Evolutionary conservation across 2,888 invertebrate species (phyloP).

Genomic region (Euphydryas editha): DNA sequence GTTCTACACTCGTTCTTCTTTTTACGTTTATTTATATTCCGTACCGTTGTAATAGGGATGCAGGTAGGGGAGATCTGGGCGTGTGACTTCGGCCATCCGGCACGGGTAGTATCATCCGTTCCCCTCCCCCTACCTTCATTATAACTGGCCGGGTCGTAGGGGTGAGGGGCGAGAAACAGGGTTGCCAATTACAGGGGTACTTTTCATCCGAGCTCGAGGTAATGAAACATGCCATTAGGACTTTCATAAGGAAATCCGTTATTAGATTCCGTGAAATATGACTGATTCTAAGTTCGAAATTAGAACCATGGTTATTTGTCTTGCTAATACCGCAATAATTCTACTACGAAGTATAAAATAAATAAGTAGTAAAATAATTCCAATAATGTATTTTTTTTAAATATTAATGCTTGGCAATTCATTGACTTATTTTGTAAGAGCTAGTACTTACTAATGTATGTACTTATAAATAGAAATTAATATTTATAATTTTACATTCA

Average conservation of each 20-base stretch:
- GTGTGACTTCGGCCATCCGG: conserved; percentile 60
- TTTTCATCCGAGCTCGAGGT: conserved; percentile 44
- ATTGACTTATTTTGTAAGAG: too few species aligned
- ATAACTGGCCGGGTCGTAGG: conserved; percentile 72
- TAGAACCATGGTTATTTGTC: conserved; percentile 5
- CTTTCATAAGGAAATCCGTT: conserved; percentile 41
- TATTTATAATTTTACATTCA: not conserved
- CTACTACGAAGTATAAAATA: not conserved
- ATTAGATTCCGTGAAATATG: conserved; percentile 31
- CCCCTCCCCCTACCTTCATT: conserved; percentile 65
- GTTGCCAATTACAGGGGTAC: conserved; percentile 55
- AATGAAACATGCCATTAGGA: conserved; percentile 42
- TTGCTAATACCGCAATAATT: not conserved
- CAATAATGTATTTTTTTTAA: too few species aligned
- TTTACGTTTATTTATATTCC: conserved; percentile 41
- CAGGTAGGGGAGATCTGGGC: conserved; percentile 51
- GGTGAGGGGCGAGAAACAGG: conserved; percentile 62
- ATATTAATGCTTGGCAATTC: too few species aligned
- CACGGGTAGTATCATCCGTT: conserved; percentile 67
- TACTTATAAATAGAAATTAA: not conserved
- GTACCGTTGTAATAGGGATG: conserved; percentile 43
- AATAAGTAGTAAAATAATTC: not conserved
- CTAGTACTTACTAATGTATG: too few species aligned
- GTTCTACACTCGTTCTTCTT: conserved; percentile 29
- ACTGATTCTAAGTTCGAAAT: conserved; percentile 14